Conservation (phyloP, 2,888 invertebrate genomes). For the Drosophila anomelani region DNA sequence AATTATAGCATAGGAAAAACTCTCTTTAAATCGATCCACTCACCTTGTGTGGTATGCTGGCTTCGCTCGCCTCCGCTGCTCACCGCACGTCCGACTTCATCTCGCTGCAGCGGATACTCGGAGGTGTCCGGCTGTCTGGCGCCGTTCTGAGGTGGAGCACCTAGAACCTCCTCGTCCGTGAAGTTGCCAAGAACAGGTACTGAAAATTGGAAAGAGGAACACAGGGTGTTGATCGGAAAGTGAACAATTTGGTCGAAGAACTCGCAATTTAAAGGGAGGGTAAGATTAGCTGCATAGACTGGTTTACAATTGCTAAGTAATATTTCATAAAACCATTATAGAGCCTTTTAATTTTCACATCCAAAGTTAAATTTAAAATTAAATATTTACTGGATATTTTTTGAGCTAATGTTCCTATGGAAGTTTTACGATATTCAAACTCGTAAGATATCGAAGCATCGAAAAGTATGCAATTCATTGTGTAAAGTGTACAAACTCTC, state of each 20-base stretch:
- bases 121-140: conserved; percentile 85
- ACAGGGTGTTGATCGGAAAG: not conserved
- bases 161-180: conserved; percentile 87
- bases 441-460: not conserved
- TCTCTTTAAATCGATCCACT: conserved; percentile 41
- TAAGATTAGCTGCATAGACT: not conserved
- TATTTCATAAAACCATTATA: not conserved
- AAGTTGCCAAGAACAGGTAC: conserved; percentile 87
- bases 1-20: not conserved
- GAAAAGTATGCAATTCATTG: conserved; percentile 5
- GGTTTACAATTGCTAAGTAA: not conserved
- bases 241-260: not conserved
- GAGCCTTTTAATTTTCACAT: not conserved
- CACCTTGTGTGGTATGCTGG: conserved; percentile 83
- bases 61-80: conserved; percentile 85
- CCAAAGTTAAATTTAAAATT: too few species aligned
- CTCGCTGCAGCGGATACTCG: conserved; percentile 89
- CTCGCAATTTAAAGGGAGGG: not conserved
- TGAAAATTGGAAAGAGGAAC: conserved; percentile 69
- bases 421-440: not conserved
- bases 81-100: conserved; percentile 87
- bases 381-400: not conserved
- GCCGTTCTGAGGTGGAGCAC: conserved; percentile 47
- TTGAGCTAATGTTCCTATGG: not conserved
- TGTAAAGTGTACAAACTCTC: not conserved